Evolutionary conservation across 2,113 vertebrate genomes (phyloP), one percentile per base, ranked within the genome.

Genomic region (Pongo abelii): DNA sequence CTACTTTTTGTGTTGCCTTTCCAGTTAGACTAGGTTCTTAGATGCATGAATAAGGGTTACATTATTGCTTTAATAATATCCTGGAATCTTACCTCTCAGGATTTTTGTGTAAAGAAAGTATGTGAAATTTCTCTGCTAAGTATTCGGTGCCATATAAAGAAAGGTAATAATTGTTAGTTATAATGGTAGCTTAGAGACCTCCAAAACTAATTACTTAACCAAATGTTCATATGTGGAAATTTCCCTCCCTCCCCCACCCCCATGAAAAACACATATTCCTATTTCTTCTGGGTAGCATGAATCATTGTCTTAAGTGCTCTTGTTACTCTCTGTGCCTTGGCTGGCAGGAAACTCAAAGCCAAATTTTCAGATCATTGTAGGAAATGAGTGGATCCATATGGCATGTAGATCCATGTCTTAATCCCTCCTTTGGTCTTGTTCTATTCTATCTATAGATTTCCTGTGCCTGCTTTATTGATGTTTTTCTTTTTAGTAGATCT

Each of bases 101-200:
- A 30, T 80, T 89, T 81, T 90, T 81, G n/a, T 78, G 23, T 91
- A 89, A 90, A 43, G 14, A 61, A 72, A 92, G 32, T 64, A 10
- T 79, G 46, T 87, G 35, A 93, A 91, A 84, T 88, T 72, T 74
- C 11, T 86, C n/a, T 79, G 74, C 30, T 67, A 80, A 96, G 78
- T 38, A 69, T 85, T 84, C 70, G 69, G 20, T 89, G 72, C 72
- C 64, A 80, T 74, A 74, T 80, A 86, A 93, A 91, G 48, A 74
- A 52, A 93, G 91, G 43, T 84, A 96, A 78, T 95, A 50, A 74
- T 87, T 83, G 32, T 90, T 96, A 64, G 32, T 90, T 96, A 64
- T 93, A 79, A 93, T 43, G 30, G 55, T 72, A 80, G 70, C 18
- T 89, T 80, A 84, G 84, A 93, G 93, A 93, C 40, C 18, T 91